Percentiles rank a stretch among this genome's conserved stretches.
Evolutionary conservation across 1,140 invertebrate genomes (phyloP).

Genomic region (Colletes gigas): DNA sequence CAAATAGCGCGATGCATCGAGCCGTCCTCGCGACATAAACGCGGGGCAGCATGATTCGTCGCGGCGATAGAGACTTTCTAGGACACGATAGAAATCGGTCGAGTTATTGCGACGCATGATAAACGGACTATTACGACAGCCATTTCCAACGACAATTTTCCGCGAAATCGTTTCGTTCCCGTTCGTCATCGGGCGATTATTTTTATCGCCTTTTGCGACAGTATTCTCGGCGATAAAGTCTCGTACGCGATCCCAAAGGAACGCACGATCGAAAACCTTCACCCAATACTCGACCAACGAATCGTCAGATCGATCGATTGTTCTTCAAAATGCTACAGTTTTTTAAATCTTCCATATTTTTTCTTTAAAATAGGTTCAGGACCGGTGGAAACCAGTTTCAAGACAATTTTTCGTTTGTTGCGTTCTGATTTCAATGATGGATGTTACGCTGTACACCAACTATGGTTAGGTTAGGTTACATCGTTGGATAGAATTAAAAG

Average conservation of each 20-base stretch:
- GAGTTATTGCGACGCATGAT: background rate
- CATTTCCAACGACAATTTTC: background rate
- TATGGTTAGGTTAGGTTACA: too few species aligned
- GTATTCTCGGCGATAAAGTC: background rate
- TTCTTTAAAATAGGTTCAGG: too few species aligned
- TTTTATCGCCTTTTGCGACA: background rate
- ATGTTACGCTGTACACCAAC: too few species aligned
- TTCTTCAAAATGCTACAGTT: too few species aligned
- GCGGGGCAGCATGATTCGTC: constrained; percentile 3
- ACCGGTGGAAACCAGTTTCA: too few species aligned
- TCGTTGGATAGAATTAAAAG: too few species aligned
- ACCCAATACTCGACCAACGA: too few species aligned
- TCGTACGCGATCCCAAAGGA: background rate
- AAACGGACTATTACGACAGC: background rate
- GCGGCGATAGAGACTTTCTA: constrained; percentile 22
- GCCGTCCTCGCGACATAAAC: background rate
- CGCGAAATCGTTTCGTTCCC: background rate
- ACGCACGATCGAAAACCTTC: background rate
- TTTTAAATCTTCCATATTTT: too few species aligned
- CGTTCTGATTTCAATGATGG: too few species aligned
- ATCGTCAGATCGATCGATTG: too few species aligned
- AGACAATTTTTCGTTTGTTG: too few species aligned
- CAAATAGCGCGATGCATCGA: constrained; percentile 23
- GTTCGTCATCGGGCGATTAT: background rate
- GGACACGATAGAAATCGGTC: constrained; percentile 34